Conservation (phyloP, 2,113 vertebrate species). For the Rhynchopsitta pachyrhyncha region DNA sequence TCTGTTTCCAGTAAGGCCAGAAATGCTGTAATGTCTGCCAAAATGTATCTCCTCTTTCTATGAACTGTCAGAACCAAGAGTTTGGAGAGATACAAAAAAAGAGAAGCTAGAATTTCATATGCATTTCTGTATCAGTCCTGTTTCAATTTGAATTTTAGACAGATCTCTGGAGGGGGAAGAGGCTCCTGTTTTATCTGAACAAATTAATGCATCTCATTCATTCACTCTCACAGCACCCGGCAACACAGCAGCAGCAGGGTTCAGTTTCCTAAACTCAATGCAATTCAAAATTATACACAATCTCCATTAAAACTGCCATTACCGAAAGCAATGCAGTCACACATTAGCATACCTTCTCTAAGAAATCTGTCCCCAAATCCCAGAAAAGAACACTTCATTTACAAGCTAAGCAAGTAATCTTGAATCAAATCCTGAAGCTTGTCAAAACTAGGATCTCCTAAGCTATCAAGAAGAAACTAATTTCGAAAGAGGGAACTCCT, state of each 20-base stretch:
- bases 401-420: conserved; percentile 14
- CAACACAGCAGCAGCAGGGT: conserved; percentile 3
- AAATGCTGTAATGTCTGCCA: background rate
- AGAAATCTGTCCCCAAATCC: conserved; percentile 2
- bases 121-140: background rate
- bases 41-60: background rate
- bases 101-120: background rate
- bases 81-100: background rate
- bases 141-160: conserved; percentile 8
- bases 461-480: background rate
- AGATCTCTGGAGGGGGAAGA: background rate
- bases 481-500: background rate
- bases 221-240: background rate
- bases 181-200: conserved; percentile 3
- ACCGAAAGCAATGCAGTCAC: background rate
- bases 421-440: conserved; percentile 12
- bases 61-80: background rate
- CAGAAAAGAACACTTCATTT: conserved; percentile 23
- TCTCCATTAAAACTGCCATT: background rate
- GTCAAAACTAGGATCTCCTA: background rate
- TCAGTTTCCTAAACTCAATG: conserved; percentile 24
- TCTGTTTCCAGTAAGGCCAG: background rate
- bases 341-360: conserved; percentile 7
- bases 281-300: conserved; percentile 5
- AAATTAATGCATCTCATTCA: background rate